These are phyloP conservation scores for Tenebrio molitor DNA, from an alignment of 1,140 invertebrate species.

Conservation along the genomic window DNA sequence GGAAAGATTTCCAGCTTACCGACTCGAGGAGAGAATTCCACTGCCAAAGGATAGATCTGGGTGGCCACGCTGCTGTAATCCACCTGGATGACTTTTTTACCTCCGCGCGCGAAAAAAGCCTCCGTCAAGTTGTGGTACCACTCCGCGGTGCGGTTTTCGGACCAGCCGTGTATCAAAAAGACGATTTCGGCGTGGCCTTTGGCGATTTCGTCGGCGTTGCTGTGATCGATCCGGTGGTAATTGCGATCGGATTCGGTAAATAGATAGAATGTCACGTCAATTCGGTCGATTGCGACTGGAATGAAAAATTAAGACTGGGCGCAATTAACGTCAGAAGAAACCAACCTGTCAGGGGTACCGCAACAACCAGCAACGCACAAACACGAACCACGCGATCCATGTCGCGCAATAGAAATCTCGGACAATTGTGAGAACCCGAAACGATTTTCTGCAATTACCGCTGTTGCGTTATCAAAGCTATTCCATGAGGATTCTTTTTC, in stretches of 20 bases:
- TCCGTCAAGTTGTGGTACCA: constrained; percentile 20
- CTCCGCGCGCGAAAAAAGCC: not conserved
- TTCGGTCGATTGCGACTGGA: not conserved
- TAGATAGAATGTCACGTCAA: not conserved
- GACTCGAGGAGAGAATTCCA: not conserved
- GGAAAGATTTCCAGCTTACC: not conserved
- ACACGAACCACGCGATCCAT: not conserved
- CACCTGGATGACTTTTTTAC: constrained; percentile 11
- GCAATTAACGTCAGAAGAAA: not conserved
- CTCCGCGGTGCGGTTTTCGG: not conserved
- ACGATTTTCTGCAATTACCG: constrained; percentile 16
- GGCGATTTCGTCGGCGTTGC: not conserved
- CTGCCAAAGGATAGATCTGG: too few relatives aligned
- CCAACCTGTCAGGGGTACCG: not conserved
- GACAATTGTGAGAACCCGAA: constrained; percentile 7
- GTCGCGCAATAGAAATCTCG: constrained; percentile 18
- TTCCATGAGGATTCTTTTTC: not conserved
- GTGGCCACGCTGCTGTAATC: constrained; percentile 39
- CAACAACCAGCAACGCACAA: not conserved
- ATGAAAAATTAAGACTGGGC: not conserved
- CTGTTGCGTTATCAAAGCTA: constrained; percentile 23
- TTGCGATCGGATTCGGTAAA: constrained; percentile 7
- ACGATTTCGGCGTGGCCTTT: constrained; percentile 37
- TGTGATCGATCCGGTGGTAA: not conserved
- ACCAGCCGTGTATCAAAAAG: constrained; percentile 40